phyloP scores from a whole-genome alignment of 2,888 invertebrate genomes.

The Yponomeuta malinellus region DNA sequence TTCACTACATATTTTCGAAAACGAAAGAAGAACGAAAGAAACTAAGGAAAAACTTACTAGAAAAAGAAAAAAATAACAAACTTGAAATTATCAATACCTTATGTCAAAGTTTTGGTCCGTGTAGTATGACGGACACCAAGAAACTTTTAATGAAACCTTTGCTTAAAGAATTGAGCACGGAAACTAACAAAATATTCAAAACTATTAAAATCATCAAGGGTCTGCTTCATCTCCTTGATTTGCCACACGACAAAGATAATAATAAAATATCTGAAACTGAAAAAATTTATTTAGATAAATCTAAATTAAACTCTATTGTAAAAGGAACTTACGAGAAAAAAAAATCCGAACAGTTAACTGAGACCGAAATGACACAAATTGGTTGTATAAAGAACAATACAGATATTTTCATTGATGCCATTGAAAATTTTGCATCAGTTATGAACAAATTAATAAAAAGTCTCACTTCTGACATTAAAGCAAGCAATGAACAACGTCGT shows the following conservation, averaged over 20 bases:
- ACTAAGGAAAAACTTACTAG: conserved; percentile 19
- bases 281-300: conserved; percentile 31
- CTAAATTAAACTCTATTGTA: conserved; percentile 40
- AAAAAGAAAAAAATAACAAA: conserved; percentile 27
- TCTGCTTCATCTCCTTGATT: conserved; percentile 35
- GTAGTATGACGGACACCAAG: conserved; percentile 32
- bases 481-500: neutral
- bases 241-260: conserved; percentile 20
- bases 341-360: conserved; percentile 25
- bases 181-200: conserved; percentile 43
- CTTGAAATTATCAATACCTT: conserved; percentile 37
- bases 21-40: conserved; percentile 23
- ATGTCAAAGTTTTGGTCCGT: conserved; percentile 42
- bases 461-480: conserved; percentile 23
- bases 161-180: conserved; percentile 39
- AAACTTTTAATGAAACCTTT: conserved; percentile 36
- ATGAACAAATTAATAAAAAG: conserved; percentile 45
- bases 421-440: conserved; percentile 46
- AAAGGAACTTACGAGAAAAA: conserved; percentile 28
- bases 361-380: conserved; percentile 39
- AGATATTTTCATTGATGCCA: conserved; percentile 40
- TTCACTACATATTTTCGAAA: conserved; percentile 39
- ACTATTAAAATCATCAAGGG: conserved; percentile 49
- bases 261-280: conserved; percentile 19
- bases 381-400: conserved; percentile 46